Evolutionary conservation across 2,888 invertebrate species (phyloP), one percentile per base, ranked within the genome.

Genomic region (Geophilus truncorum): DNA sequence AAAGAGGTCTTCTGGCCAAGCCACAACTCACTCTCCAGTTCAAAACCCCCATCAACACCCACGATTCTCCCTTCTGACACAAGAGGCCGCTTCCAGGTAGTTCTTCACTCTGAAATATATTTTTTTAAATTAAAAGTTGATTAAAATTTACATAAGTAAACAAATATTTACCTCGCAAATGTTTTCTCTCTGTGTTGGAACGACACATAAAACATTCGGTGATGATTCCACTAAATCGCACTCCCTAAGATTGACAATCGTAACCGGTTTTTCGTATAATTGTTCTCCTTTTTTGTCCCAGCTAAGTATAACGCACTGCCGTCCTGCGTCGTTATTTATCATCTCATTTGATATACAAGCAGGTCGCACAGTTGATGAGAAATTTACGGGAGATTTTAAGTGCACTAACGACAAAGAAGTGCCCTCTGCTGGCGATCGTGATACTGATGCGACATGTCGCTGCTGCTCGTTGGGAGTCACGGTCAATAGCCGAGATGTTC

Each of bases 391-490:
- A 81, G 92, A 91, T 84, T 94, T 94, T 51, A 96, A 88, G 83
- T 94, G 92, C 62, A 95, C 90, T 80, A 95, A 87, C 0, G 94
- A 94, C 5, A 94, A 90, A 82, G 93, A 93, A 84, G 94, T 95
- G 25, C 95, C 95, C 87, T 95, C 95, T 0, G 95, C 94, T 0
- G 95, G 95, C 0, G 94, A 94, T 84, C 94, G 94, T 18, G 94
- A 92, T 92, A 95, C 93, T 34, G 95, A 94, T n/a, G 95, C 91
- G 15, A 86, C 84, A n/a, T 85, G 83, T 23, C 85, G 70, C 84
- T 95, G 93, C 86, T 94, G 95, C 84, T 94, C 93, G 95, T 95
- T 95, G 0, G 96, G 95, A 0, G 94, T 91, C 0, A 92, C 92
- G 7, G 84, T 84, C 62, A 92, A 91, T 62, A 94, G 89, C 76